phyloP scores from a whole-genome alignment of 2,113 vertebrate genomes.

The Pogona vitticeps region DNA sequence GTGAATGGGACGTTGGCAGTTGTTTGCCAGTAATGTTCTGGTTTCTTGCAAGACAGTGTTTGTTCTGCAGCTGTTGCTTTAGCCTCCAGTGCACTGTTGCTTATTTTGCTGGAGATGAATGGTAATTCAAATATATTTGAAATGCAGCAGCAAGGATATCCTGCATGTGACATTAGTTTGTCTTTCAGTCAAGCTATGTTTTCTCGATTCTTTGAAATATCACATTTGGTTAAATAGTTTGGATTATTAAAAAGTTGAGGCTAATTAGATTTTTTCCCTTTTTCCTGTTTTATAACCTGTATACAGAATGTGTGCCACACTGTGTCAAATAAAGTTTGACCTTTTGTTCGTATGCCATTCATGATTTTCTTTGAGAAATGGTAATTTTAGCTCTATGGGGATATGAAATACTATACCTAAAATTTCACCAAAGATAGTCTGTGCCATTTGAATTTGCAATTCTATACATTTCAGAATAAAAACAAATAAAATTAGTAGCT shows the following conservation, averaged over 20 bases:
- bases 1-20: slow-evolving; percentile 36
- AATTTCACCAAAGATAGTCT: background rate
- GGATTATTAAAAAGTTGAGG: background rate
- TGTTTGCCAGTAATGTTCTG: slow-evolving; percentile 7
- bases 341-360: background rate
- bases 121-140: background rate
- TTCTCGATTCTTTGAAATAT: background rate
- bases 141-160: background rate
- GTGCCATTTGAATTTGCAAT: background rate
- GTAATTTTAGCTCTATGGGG: background rate
- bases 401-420: background rate
- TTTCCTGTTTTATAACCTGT: background rate
- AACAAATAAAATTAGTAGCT: background rate
- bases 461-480: background rate
- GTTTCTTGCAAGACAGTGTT: background rate
- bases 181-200: background rate
- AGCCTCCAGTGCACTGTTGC: background rate
- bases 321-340: background rate
- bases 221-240: background rate
- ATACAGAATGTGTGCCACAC: background rate
- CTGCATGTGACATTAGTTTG: background rate
- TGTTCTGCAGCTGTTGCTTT: background rate
- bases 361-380: background rate
- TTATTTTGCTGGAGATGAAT: background rate
- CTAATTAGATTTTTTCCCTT: background rate